Conservation (phyloP, 2,113 vertebrate genomes). For the Semicossyphus pulcher region DNA sequence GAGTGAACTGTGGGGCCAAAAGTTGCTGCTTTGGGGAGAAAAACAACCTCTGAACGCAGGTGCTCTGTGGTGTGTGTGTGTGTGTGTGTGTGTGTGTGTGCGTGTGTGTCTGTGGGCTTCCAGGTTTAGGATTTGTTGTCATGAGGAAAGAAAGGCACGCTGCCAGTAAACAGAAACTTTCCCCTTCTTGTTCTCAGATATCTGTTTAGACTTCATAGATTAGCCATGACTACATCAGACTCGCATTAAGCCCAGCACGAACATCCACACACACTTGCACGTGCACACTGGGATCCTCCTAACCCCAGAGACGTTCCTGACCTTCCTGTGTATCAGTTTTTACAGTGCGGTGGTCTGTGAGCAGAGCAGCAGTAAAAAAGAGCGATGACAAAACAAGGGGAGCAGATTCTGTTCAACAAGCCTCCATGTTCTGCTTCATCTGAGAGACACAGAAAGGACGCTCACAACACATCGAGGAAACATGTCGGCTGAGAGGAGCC, state of each 20-base stretch:
- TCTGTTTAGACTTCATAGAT: conserved; percentile 70
- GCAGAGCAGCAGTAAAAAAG: conserved; percentile 65
- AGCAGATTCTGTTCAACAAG: conserved; percentile 17
- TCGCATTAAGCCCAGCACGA: conserved; percentile 29
- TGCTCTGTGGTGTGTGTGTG: conserved; percentile 48
- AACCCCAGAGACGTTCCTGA: conserved; percentile 61
- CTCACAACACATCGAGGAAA: conserved; percentile 10
- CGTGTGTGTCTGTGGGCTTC: conserved; percentile 49
- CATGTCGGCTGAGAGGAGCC: conserved; percentile 11
- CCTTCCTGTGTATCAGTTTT: conserved; percentile 72
- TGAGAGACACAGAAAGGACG: not conserved
- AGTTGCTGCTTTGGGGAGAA: conserved; percentile 51
- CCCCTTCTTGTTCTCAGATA: conserved; percentile 54
- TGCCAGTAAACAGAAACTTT: conserved; percentile 64
- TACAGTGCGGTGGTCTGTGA: conserved; percentile 50
- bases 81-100: conserved; percentile 46
- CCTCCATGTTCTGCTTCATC: conserved; percentile 31
- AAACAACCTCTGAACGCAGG: conserved; percentile 65
- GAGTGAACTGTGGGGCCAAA: conserved; percentile 17
- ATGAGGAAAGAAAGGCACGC: conserved; percentile 54
- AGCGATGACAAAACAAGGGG: conserved; percentile 43
- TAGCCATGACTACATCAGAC: conserved; percentile 62
- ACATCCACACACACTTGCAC: not conserved
- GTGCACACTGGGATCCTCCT: conserved; percentile 34
- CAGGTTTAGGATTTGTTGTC: conserved; percentile 69